Conservation (phyloP, 1,140 invertebrate species). For the Maniola jurtina region DNA sequence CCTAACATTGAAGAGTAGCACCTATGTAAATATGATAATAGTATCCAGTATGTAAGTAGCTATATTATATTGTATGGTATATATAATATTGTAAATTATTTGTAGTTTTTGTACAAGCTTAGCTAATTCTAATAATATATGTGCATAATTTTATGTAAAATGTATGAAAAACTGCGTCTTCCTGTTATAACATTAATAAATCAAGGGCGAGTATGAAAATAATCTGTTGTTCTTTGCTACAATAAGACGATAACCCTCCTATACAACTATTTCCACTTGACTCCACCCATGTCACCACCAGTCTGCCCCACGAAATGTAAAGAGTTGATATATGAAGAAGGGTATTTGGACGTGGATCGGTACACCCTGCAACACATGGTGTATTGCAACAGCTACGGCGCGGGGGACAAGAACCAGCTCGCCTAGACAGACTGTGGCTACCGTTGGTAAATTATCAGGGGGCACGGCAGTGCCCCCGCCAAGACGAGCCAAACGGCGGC, state of each 20-base stretch:
- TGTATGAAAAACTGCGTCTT: too few species aligned
- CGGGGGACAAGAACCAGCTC: constrained; percentile 95
- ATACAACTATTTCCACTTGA: constrained; percentile 95
- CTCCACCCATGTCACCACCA: constrained; percentile 90
- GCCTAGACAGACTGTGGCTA: constrained; percentile 97
- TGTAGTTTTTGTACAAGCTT: too few species aligned
- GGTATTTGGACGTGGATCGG: constrained; percentile 89
- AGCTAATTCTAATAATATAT: too few species aligned
- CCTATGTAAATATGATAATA: neutral
- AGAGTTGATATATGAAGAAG: constrained; percentile 82
- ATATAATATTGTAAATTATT: too few species aligned
- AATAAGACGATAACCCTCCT: constrained; percentile 73
- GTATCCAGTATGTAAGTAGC: too few species aligned
- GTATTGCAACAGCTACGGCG: constrained; percentile 93
- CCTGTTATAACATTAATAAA: too few species aligned
- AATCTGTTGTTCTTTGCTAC: too few species aligned
- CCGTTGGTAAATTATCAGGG: constrained; percentile 91
- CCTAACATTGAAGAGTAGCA: neutral
- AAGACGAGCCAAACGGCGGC: too few species aligned
- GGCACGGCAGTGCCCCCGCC: too few species aligned
- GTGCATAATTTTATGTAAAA: too few species aligned
- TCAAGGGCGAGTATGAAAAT: too few species aligned
- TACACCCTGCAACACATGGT: constrained; percentile 88
- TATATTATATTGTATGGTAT: too few species aligned
- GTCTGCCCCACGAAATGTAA: constrained; percentile 81